Conservation (phyloP, 1,140 invertebrate species). For the Aphis gossypii region DNA sequence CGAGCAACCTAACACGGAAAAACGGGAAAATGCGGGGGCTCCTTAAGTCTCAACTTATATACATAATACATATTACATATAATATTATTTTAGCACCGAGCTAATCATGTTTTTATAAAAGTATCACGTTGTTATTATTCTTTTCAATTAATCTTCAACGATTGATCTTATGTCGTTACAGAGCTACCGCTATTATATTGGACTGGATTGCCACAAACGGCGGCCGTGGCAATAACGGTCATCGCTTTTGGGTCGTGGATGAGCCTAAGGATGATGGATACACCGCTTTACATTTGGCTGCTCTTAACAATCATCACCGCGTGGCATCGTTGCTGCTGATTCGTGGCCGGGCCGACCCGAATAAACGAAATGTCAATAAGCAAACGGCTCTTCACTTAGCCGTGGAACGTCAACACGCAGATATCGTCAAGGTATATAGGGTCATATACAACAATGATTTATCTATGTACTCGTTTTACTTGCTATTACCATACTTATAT, state of each 20-base stretch:
- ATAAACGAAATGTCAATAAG: slow-evolving; percentile 94
- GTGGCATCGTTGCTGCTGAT: slow-evolving; percentile 91
- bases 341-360: slow-evolving; percentile 88
- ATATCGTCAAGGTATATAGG: slow-evolving; percentile 80
- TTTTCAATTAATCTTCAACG: background rate
- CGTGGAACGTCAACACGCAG: slow-evolving; percentile 93
- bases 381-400: slow-evolving; percentile 95
- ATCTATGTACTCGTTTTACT: background rate
- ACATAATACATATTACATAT: background rate
- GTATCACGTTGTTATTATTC: background rate
- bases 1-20: background rate
- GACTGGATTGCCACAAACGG: slow-evolving; percentile 69
- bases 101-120: background rate
- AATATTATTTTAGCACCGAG: background rate
- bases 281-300: slow-evolving; percentile 93
- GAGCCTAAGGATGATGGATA: slow-evolving; percentile 98
- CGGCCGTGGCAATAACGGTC: slow-evolving; percentile 65
- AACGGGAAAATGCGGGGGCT: background rate
- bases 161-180: background rate
- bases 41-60: background rate
- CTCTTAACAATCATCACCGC: slow-evolving; percentile 96
- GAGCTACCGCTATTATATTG: slow-evolving; percentile 68
- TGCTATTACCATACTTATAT: background rate
- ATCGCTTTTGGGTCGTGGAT: slow-evolving; percentile 96
- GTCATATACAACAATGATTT: background rate